Conservation (phyloP, 2,797 vertebrate species). For the Sebastes melanostomus region DNA sequence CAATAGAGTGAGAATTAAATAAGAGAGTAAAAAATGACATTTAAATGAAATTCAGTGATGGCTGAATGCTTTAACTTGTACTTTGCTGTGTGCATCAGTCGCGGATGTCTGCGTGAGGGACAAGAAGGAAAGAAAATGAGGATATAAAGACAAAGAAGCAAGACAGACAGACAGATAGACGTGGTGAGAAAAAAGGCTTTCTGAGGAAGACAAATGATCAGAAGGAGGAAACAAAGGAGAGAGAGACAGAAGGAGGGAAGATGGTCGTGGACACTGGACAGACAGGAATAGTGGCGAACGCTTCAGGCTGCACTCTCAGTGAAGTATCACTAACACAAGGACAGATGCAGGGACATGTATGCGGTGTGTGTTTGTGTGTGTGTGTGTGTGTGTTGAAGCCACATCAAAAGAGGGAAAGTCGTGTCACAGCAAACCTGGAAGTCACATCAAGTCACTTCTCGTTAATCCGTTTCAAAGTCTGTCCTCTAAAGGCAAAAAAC, state of each 20-base stretch:
- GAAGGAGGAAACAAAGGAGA: background rate
- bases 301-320: conserved; percentile 47
- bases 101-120: background rate
- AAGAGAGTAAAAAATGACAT: background rate
- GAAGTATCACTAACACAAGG: conserved; percentile 51
- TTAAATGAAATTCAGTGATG: background rate
- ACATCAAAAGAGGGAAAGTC: conserved; percentile 61
- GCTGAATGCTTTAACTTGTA: background rate
- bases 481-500: conserved; percentile 45
- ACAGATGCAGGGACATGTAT: conserved; percentile 50
- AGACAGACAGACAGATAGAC: background rate
- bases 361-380: conserved; percentile 11
- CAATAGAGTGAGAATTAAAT: background rate
- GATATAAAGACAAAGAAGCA: background rate
- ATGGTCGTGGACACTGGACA: background rate
- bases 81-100: background rate
- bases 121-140: background rate
- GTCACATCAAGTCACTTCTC: conserved; percentile 56
- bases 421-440: conserved; percentile 65
- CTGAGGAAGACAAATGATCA: background rate
- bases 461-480: conserved; percentile 70
- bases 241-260: background rate
- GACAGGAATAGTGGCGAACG: conserved; percentile 7
- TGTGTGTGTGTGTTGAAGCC: conserved; percentile 15
- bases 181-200: background rate